phyloP scores from a whole-genome alignment of 2,888 invertebrate species.

The Epirrhoe tristata region DNA sequence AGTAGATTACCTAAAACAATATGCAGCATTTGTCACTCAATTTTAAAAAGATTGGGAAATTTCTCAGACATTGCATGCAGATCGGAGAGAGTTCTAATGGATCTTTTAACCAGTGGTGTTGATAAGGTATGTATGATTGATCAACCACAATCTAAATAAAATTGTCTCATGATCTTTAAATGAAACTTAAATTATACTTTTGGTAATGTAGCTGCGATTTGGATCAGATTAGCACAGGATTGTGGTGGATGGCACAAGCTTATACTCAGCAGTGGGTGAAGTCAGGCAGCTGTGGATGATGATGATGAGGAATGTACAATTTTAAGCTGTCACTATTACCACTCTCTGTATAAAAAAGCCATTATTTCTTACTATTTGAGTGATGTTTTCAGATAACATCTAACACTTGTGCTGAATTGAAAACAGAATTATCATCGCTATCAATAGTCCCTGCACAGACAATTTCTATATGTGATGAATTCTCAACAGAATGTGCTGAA shows the following conservation, averaged over 20 bases:
- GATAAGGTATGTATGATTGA: slow-evolving; percentile 6
- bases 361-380: not conserved
- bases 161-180: not conserved
- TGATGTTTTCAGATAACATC: slow-evolving; percentile 18
- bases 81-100: slow-evolving; percentile 5
- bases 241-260: no score
- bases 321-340: no score
- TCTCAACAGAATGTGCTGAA: not conserved
- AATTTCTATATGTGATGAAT: not conserved
- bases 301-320: no score
- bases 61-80: slow-evolving; percentile 14
- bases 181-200: no score
- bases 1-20: slow-evolving; percentile 16
- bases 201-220: no score
- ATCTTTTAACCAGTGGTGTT: slow-evolving; percentile 6
- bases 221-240: no score
- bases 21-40: slow-evolving; percentile 18
- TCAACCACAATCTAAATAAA: not conserved
- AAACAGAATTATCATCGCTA: not conserved
- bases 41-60: slow-evolving; percentile 1
- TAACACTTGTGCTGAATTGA: not conserved
- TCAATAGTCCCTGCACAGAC: slow-evolving; percentile 4
- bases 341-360: no score
- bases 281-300: no score
- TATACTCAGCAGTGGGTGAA: no score